Evolutionary conservation across 2,797 vertebrate genomes (phyloP), one percentile per base, ranked within the genome.

Genomic region (Chaunax sp.): DNA sequence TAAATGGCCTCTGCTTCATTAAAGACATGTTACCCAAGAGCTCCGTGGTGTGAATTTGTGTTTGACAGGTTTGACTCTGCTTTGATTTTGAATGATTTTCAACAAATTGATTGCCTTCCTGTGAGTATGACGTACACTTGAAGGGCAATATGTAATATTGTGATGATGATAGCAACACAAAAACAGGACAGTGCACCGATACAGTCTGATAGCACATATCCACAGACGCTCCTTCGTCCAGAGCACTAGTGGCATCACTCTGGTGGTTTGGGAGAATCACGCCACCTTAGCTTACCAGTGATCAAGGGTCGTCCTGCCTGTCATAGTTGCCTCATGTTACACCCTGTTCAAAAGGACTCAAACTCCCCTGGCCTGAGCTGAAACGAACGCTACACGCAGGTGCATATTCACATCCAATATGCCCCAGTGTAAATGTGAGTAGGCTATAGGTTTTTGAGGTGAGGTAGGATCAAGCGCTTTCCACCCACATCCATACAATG

Each of bases 321-420:
- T 92, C 90, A 89, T 80, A 74, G 89, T 80, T 88, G 89, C 85
- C 90, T 87, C 78, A 71, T 88, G 86, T 87, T 90, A 81, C 72
- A 67, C 86, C 82, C 86, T 91, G 86, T 92, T 93, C 90, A 92
- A 92, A 93, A 91, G 90, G 77, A 87, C 71, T 93, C 92, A 89
- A 88, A 87, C 83, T n/a, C 78, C 87, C 72, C 74, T 89, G 90
- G 90, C 89, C 82, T 88, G 85, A 92, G 84, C 87, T 87, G 82
- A 91, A 88, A 89, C 89, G 89, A 92, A 88, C 88, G 87, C 77
- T 80, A 76, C 74, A 82, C 85, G 82, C 75, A 64, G 73, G 71
- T 78, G 85, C 72, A 66, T 78, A 73, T 85, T 93, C 88, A 90
- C 82, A 91, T 90, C 84, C 89, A 93, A 93, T 92, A 78, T 91